phyloP scores from a whole-genome alignment of 2,888 invertebrate species.

The Caradrina kadenii region DNA sequence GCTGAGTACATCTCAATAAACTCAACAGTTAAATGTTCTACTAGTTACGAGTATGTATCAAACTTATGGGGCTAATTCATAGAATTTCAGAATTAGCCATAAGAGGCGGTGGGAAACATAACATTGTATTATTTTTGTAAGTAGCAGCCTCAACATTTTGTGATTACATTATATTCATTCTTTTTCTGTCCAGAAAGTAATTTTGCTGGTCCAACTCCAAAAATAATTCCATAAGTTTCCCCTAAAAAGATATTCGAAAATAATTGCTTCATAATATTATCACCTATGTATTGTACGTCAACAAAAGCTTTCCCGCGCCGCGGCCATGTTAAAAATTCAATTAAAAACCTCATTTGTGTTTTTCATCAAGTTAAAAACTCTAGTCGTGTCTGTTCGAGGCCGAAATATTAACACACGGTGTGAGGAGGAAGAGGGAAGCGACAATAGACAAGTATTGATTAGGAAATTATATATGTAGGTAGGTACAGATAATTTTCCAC shows the following conservation, averaged over 20 bases:
- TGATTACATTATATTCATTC: not conserved
- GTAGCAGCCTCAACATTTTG: not conserved
- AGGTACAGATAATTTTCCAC: not conserved
- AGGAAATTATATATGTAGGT: not conserved
- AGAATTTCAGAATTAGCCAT: not conserved
- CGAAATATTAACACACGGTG: constrained; percentile 70
- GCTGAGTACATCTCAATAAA: too few species aligned
- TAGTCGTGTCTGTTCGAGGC: constrained; percentile 70
- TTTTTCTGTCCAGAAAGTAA: not conserved
- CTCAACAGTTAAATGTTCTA: not conserved
- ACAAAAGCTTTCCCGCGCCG: constrained; percentile 60
- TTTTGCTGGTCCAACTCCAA: not conserved
- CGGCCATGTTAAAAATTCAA: constrained; percentile 74
- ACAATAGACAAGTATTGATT: not conserved
- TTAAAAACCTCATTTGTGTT: constrained; percentile 81
- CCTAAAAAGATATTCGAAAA: constrained; percentile 41
- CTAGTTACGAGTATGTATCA: too few species aligned
- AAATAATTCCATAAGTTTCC: constrained; percentile 30
- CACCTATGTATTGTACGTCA: constrained; percentile 68
- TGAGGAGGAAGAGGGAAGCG: constrained; percentile 50
- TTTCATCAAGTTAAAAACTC: constrained; percentile 82
- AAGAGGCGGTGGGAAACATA: too few species aligned
- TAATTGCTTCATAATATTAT: constrained; percentile 57
- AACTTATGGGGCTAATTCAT: not conserved
- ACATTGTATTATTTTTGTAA: too few species aligned